Conservation (phyloP, 2,113 vertebrate species). For the Fulmarus glacialis region DNA sequence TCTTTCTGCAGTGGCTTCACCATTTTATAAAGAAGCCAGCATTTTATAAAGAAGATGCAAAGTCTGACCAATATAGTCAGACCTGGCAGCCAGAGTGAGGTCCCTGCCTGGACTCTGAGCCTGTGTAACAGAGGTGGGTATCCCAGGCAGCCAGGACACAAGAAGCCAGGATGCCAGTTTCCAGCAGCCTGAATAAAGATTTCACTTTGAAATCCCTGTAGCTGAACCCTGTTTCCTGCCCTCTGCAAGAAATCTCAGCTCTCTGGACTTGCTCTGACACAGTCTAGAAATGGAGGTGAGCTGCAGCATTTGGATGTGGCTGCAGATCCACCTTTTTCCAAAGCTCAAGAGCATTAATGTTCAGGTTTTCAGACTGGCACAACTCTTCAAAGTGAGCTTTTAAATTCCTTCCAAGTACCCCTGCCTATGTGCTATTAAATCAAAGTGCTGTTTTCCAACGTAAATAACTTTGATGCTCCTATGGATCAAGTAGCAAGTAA, state of each 20-base stretch:
- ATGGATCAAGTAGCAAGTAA: background rate
- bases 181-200: background rate
- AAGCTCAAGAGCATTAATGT: background rate
- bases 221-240: background rate
- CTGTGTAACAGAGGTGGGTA: background rate
- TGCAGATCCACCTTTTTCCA: background rate
- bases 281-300: background rate
- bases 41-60: background rate
- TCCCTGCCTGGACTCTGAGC: background rate
- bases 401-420: background rate
- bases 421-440: background rate
- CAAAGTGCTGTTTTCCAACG: background rate
- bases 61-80: background rate
- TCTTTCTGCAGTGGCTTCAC: background rate
- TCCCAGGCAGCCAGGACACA: background rate
- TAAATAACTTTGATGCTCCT: background rate
- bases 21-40: background rate
- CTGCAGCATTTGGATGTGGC: background rate
- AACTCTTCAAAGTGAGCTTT: background rate
- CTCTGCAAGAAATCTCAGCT: background rate
- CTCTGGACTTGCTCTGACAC: background rate
- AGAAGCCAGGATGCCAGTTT: background rate
- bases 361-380: background rate
- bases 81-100: background rate
- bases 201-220: background rate